These are phyloP conservation scores for Hyperoplus lanceolatus DNA, from an alignment of 2,797 vertebrate genomes.

Conservation along the genomic window DNA sequence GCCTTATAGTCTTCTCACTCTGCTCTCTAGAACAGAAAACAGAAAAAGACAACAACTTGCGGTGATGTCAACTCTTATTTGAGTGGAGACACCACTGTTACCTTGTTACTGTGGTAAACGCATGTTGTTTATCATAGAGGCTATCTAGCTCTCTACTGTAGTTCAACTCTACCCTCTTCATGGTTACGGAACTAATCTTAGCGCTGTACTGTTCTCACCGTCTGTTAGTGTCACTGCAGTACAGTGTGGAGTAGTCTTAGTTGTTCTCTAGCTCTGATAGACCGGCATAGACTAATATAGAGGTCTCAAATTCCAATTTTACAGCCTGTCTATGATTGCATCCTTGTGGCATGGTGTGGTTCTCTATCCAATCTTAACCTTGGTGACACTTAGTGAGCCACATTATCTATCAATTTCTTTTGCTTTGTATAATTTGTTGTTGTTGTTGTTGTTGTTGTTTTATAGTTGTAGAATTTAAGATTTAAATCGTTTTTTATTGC, in stretches of 20 bases:
- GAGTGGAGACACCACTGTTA: slow-evolving; percentile 69
- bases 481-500: not conserved
- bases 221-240: slow-evolving; percentile 86
- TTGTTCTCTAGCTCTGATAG: slow-evolving; percentile 86
- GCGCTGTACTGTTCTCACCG: slow-evolving; percentile 84
- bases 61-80: slow-evolving; percentile 67
- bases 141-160: slow-evolving; percentile 81
- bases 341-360: slow-evolving; percentile 74
- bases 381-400: slow-evolving; percentile 37
- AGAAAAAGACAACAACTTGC: slow-evolving; percentile 42
- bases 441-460: slow-evolving; percentile 18
- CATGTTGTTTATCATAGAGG: slow-evolving; percentile 81
- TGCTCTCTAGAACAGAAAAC: slow-evolving; percentile 79
- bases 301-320: slow-evolving; percentile 81
- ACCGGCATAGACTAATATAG: slow-evolving; percentile 88
- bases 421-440: not conserved
- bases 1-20: slow-evolving; percentile 85
- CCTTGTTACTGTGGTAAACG: slow-evolving; percentile 76
- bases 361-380: slow-evolving; percentile 69
- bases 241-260: slow-evolving; percentile 87
- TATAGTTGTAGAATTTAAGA: slow-evolving; percentile 33
- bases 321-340: slow-evolving; percentile 78
- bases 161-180: slow-evolving; percentile 84
- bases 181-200: slow-evolving; percentile 88
- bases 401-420: not conserved